phyloP scores from a whole-genome alignment of 2,888 invertebrate genomes.

The Neocrepidodera transversa region DNA sequence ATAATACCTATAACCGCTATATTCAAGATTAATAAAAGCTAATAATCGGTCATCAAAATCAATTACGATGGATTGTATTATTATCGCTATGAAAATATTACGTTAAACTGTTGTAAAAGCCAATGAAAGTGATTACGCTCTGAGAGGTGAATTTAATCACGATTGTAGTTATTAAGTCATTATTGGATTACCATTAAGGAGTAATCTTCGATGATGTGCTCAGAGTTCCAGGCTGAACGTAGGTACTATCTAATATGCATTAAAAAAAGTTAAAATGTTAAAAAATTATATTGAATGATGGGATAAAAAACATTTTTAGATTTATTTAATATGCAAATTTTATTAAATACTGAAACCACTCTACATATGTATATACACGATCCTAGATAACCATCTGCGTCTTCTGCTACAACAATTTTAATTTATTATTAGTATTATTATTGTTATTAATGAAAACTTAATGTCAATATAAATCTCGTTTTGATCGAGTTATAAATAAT shows the following conservation, averaged over 20 bases:
- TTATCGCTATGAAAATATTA: constrained; percentile 28
- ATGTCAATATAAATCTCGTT: not conserved
- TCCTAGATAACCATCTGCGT: constrained; percentile 10
- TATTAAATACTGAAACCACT: constrained; percentile 1
- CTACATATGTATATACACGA: constrained; percentile 19
- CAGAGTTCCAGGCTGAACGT: too few species aligned
- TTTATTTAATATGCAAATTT: constrained; percentile 21
- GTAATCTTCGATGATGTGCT: constrained; percentile 37
- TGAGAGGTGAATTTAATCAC: constrained; percentile 38
- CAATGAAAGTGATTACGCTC: constrained; percentile 35
- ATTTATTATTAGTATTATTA: too few species aligned
- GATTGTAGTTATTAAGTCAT: constrained; percentile 41
- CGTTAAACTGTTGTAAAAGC: constrained; percentile 32
- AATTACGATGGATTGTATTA: constrained; percentile 32
- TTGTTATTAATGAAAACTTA: constrained; percentile 7
- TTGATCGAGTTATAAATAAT: not conserved
- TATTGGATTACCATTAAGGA: constrained; percentile 37
- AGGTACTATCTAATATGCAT: too few species aligned
- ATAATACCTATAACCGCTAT: not conserved
- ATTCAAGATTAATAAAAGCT: constrained; percentile 3
- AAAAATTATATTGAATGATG: too few species aligned
- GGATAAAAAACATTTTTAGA: too few species aligned
- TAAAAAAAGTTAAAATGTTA: too few species aligned
- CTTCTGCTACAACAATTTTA: too few species aligned
- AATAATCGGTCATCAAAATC: constrained; percentile 32